phyloP scores from a whole-genome alignment of 2,797 vertebrate genomes.

The Anguilla marmorata region DNA sequence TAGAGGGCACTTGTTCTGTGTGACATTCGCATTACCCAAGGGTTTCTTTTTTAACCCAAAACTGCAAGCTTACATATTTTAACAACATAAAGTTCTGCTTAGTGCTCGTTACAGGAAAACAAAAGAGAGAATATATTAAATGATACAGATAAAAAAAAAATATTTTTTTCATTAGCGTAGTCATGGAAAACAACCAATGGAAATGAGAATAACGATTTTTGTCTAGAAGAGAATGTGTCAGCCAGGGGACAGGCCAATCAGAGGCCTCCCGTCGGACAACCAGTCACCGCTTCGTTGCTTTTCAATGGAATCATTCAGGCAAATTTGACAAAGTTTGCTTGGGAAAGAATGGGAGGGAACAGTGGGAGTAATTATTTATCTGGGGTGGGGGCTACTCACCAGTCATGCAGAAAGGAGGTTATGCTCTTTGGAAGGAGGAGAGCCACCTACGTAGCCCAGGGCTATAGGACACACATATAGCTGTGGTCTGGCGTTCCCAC shows the following conservation, averaged over 20 bases:
- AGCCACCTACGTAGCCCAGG: slow-evolving; percentile 49
- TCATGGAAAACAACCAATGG: background rate
- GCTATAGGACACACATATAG: slow-evolving; percentile 24
- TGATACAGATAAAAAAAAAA: background rate
- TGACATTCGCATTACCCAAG: background rate
- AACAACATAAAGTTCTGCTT: background rate
- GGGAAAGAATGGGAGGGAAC: slow-evolving; percentile 47
- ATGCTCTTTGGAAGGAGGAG: slow-evolving; percentile 57
- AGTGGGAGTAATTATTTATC: slow-evolving; percentile 49
- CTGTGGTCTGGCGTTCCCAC: slow-evolving; percentile 30
- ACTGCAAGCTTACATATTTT: background rate
- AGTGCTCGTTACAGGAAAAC: too few relatives aligned
- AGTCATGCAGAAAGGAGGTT: slow-evolving; percentile 50
- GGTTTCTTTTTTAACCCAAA: background rate
- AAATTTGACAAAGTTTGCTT: slow-evolving; percentile 51
- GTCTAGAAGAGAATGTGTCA: background rate
- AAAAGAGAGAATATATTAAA: too few relatives aligned
- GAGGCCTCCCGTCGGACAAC: background rate
- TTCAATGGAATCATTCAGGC: slow-evolving; percentile 53
- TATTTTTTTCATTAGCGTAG: background rate
- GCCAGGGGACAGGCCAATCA: background rate
- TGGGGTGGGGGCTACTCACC: slow-evolving; percentile 41
- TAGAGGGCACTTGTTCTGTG: background rate
- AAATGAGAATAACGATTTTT: background rate
- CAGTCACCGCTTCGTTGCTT: slow-evolving; percentile 48